Conservation (phyloP, 1,140 invertebrate genomes). For the Ips typographus region DNA sequence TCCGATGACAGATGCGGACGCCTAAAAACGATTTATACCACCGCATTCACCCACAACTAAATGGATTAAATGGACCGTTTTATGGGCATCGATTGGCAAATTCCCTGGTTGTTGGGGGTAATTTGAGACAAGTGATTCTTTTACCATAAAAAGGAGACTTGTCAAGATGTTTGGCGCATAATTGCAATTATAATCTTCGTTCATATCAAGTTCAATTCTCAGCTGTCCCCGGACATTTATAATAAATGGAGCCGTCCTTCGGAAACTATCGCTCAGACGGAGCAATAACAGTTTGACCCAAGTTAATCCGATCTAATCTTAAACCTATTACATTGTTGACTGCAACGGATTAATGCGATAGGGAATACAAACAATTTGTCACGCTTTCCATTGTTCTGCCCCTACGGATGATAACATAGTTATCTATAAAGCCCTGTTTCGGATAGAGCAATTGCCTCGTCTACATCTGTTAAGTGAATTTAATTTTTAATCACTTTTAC, state of each 20-base stretch:
- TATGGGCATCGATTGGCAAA: background rate
- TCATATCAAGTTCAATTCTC: too few species aligned
- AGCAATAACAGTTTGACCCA: constrained; percentile 21
- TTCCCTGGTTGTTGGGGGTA: background rate
- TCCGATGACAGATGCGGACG: constrained; percentile 8
- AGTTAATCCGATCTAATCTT: constrained; percentile 47
- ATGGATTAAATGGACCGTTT: constrained; percentile 11
- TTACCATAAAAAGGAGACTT: too few species aligned
- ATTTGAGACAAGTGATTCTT: too few species aligned
- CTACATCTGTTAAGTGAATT: constrained; percentile 38
- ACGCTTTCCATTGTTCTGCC: constrained; percentile 43
- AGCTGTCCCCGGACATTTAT: too few species aligned
- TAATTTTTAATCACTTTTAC: background rate
- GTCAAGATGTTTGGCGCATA: too few species aligned
- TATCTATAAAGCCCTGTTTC: constrained; percentile 42
- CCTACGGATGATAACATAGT: constrained; percentile 46
- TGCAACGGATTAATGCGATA: constrained; percentile 47
- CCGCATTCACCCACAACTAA: constrained; percentile 6
- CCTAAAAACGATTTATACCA: constrained; percentile 2
- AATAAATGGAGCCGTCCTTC: background rate
- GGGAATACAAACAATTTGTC: constrained; percentile 50
- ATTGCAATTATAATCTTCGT: too few species aligned
- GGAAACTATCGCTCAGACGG: background rate
- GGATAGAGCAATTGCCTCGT: constrained; percentile 18
- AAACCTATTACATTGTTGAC: constrained; percentile 50